Percentiles rank a stretch among this genome's conserved stretches.
Conservation (phyloP, 2,113 vertebrate species). For the Phrynocephalus versicolor region DNA sequence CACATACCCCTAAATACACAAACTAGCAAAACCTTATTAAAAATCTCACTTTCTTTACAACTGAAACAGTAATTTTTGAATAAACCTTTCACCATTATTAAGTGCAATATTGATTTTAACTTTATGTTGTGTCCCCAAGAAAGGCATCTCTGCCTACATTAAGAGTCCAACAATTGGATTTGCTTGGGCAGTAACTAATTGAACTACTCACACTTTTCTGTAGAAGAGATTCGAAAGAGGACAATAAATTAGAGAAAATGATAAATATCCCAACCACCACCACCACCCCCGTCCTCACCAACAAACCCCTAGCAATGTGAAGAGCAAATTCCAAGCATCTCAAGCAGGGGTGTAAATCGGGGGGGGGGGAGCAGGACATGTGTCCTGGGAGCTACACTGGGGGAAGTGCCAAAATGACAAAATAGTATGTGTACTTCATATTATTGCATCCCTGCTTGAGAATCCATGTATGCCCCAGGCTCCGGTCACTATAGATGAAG, state of each 20-base stretch:
- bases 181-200: constrained; percentile 62
- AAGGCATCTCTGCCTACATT: constrained; percentile 57
- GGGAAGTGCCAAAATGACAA: no score
- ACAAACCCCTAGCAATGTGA: no score
- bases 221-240: constrained; percentile 41
- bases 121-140: constrained; percentile 45
- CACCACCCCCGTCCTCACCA: no score
- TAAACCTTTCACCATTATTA: constrained; percentile 47
- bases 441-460: no score
- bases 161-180: constrained; percentile 60
- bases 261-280: no score
- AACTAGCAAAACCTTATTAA: not conserved
- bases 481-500: no score
- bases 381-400: no score
- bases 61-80: constrained; percentile 48
- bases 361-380: no score
- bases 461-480: no score
- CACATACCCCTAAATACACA: not conserved
- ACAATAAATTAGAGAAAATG: constrained; percentile 40
- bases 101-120: constrained; percentile 36
- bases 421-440: no score
- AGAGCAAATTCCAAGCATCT: constrained; percentile 33
- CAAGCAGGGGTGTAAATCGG: no score
- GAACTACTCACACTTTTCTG: constrained; percentile 52
- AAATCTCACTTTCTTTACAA: constrained; percentile 18